phyloP scores from a whole-genome alignment of 1,140 invertebrate species.

The Solen grandis region DNA sequence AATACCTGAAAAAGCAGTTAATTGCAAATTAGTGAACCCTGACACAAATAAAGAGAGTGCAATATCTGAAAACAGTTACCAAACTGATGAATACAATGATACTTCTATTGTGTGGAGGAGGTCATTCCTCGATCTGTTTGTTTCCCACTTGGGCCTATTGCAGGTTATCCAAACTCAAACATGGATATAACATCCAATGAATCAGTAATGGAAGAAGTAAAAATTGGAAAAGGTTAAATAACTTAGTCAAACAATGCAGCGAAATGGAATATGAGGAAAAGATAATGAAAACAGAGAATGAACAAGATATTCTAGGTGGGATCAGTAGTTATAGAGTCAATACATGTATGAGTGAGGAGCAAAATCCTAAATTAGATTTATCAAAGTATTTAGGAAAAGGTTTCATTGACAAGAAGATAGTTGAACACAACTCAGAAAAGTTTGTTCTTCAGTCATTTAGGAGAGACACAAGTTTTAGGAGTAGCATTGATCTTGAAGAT shows the following conservation, averaged over 20 bases:
- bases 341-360: no score
- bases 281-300: neutral
- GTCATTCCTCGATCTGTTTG: conserved; percentile 35
- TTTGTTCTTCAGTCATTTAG: conserved; percentile 16
- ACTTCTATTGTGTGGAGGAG: no score
- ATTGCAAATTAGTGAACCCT: no score
- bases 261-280: neutral
- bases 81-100: no score
- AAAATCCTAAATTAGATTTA: no score
- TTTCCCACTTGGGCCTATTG: conserved; percentile 37
- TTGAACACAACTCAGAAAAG: conserved; percentile 33
- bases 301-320: neutral
- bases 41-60: no score
- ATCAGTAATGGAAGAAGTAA: neutral
- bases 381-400: neutral
- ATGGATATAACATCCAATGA: neutral
- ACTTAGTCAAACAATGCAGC: neutral
- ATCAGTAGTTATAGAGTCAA: neutral
- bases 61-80: no score
- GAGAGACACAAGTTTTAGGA: conserved; percentile 18
- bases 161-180: neutral
- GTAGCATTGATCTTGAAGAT: neutral
- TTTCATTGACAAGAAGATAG: neutral
- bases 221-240: neutral
- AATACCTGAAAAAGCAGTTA: no score